A percentile compares a stretch with the other conserved stretches of the same genome.
Conservation (phyloP, 2,797 vertebrate species). For the Scolopax rusticola region DNA sequence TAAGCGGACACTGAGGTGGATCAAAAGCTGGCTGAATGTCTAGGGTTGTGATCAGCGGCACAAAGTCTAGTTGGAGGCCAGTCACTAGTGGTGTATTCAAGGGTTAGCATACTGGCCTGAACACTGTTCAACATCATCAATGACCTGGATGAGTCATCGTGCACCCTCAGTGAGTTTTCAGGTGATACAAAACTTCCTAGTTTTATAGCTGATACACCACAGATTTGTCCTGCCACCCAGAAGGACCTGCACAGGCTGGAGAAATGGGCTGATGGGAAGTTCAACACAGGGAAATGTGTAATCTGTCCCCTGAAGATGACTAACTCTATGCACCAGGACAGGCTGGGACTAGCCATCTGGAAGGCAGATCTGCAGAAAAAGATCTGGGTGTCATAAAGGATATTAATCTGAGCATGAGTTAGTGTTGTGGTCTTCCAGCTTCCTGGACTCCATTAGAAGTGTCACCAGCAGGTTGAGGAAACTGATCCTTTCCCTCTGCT, state of each 20-base stretch:
- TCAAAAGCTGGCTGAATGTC: background rate
- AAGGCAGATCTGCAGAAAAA: background rate
- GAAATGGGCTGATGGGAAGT: background rate
- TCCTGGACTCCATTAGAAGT: background rate
- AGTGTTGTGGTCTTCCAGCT: background rate
- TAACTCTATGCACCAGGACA: background rate
- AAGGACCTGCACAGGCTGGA: background rate
- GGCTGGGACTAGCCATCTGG: background rate
- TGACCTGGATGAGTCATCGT: background rate
- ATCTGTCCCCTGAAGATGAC: background rate
- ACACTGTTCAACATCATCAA: background rate
- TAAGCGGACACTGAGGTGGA: background rate
- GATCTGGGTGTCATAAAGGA: background rate
- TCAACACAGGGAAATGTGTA: background rate
- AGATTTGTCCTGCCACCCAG: background rate
- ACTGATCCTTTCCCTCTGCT: background rate
- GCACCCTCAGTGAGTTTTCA: background rate
- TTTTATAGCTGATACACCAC: too few relatives aligned
- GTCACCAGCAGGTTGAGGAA: background rate
- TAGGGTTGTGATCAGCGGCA: background rate
- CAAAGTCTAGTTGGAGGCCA: background rate
- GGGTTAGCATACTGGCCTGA: background rate
- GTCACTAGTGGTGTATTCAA: background rate
- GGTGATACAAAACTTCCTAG: background rate
- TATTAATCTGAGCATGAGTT: background rate